Conservation (phyloP, 2,113 vertebrate species). For the Pachyramphus minor region DNA sequence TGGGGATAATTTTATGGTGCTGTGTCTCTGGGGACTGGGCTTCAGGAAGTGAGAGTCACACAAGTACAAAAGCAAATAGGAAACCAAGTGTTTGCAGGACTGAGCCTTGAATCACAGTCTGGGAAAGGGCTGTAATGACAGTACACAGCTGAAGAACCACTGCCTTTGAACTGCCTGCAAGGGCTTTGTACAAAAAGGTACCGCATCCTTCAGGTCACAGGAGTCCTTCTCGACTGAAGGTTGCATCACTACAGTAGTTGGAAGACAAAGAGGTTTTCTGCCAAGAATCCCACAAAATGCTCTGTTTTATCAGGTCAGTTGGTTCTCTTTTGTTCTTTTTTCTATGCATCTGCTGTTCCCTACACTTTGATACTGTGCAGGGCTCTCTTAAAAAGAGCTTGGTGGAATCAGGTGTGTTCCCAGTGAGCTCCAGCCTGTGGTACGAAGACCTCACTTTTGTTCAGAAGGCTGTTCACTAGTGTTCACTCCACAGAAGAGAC, state of each 20-base stretch:
- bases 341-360: slow-evolving; percentile 37
- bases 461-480: background rate
- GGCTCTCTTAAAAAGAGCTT: slow-evolving; percentile 40
- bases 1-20: background rate
- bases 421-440: slow-evolving; percentile 12
- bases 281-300: slow-evolving; percentile 45
- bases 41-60: background rate
- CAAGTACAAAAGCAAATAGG: background rate
- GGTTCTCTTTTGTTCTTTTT: slow-evolving; percentile 67
- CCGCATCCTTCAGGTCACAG: background rate
- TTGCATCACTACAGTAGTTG: slow-evolving; percentile 14
- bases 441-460: slow-evolving; percentile 68
- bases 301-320: slow-evolving; percentile 61
- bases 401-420: slow-evolving; percentile 68
- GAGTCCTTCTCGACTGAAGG: slow-evolving; percentile 19
- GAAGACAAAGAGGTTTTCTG: slow-evolving; percentile 51
- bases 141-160: background rate
- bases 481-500: slow-evolving; percentile 35
- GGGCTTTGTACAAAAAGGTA: background rate
- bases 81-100: background rate
- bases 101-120: background rate
- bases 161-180: background rate
- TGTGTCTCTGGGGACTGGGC: background rate
- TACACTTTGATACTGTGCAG: slow-evolving; percentile 58
- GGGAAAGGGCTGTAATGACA: background rate